Percentiles rank a stretch among this genome's conserved stretches.
phyloP scores from a whole-genome alignment of 2,888 invertebrate species.

The Gerris lacustris region DNA sequence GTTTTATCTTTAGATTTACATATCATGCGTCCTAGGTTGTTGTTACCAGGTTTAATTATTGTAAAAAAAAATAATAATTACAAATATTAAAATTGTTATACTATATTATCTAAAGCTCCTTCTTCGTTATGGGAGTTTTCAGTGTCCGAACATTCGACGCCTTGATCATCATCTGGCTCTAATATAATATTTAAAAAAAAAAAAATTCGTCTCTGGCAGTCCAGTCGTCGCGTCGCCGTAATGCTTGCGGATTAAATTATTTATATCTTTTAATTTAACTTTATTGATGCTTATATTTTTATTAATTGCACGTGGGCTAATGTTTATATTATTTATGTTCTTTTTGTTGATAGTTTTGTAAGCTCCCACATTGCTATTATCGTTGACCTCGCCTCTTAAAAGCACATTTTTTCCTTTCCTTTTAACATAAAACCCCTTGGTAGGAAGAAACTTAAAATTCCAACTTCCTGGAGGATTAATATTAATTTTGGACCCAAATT shows the following conservation, averaged over 20 bases:
- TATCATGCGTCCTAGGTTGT: no score
- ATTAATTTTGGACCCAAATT: constrained; percentile 17
- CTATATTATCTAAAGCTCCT: neutral
- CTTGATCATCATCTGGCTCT: no score
- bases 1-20: no score
- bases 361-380: neutral
- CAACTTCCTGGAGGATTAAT: constrained; percentile 14
- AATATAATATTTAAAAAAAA: neutral
- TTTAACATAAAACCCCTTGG: constrained; percentile 10
- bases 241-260: neutral
- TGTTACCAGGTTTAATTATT: no score
- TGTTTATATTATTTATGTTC: neutral
- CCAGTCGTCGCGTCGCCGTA: neutral
- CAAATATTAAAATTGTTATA: neutral
- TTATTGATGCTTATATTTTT: neutral
- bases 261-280: neutral
- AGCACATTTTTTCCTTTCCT: neutral
- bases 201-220: neutral
- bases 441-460: constrained; percentile 20
- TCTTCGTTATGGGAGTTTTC: neutral
- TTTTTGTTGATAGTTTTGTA: neutral
- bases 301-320: neutral
- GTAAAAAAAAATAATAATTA: no score
- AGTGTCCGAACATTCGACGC: no score
- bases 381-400: neutral